A percentile compares a stretch with the other conserved stretches of the same genome.
These are phyloP conservation scores for Drosophila kambysellisi DNA, from an alignment of 2,888 invertebrate species.

Conservation along the genomic window DNA sequence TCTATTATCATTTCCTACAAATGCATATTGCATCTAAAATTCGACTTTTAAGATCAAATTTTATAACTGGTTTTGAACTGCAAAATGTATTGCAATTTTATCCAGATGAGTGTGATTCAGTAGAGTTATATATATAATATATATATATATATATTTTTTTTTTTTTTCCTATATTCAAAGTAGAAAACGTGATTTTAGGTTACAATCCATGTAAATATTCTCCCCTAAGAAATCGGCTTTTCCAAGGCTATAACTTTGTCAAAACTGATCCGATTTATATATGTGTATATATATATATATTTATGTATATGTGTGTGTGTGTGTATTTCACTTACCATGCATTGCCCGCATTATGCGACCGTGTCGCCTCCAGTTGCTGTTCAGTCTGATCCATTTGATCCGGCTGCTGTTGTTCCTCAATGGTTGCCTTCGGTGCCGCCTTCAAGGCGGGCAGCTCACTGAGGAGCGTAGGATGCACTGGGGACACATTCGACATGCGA, in stretches of 20 bases:
- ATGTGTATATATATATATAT: background rate
- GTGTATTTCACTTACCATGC: constrained; percentile 17
- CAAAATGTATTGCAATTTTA: background rate
- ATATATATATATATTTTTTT: background rate
- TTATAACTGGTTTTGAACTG: background rate
- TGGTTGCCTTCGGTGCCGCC: constrained; percentile 73
- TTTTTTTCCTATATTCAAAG: no score
- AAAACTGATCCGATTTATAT: background rate
- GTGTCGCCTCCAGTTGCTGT: constrained; percentile 15
- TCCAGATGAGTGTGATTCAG: background rate
- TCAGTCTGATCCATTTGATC: constrained; percentile 11
- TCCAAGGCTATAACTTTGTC: no score
- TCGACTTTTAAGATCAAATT: background rate
- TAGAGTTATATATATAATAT: background rate
- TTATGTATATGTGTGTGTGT: background rate
- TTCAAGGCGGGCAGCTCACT: constrained; percentile 86
- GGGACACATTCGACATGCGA: constrained; percentile 93
- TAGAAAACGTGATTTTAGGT: no score
- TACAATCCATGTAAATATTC: no score
- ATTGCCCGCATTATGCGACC: constrained; percentile 1
- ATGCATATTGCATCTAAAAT: background rate
- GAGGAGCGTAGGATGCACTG: constrained; percentile 92
- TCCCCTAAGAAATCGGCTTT: no score
- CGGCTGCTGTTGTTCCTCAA: constrained; percentile 12
- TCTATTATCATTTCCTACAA: background rate